A percentile compares a stretch with the other conserved stretches of the same genome.
phyloP scores from a whole-genome alignment of 2,113 vertebrate species.

The Ascaphus truei region DNA sequence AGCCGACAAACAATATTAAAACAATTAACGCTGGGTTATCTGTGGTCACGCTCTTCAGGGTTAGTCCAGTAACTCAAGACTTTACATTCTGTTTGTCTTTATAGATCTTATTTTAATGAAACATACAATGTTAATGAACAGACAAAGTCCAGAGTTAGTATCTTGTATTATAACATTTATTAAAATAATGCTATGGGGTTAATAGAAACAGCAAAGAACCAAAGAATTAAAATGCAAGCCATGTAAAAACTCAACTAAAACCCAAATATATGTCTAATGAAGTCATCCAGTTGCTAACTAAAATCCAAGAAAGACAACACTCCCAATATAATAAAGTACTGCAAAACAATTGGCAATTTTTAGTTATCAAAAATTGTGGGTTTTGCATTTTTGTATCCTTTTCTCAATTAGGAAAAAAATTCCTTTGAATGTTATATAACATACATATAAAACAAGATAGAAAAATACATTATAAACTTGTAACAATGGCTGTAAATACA shows the following conservation, averaged over 20 bases:
- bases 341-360: slow-evolving; percentile 82
- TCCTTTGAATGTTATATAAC: slow-evolving; percentile 96
- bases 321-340: slow-evolving; percentile 79
- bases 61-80: slow-evolving; percentile 76
- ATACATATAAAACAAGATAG: slow-evolving; percentile 99
- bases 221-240: slow-evolving; percentile 94
- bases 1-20: slow-evolving; percentile 75
- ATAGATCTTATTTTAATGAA: slow-evolving; percentile 69
- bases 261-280: slow-evolving; percentile 72
- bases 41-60: slow-evolving; percentile 77
- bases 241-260: slow-evolving; percentile 83
- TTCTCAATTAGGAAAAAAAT: slow-evolving; percentile 90
- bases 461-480: slow-evolving; percentile 99
- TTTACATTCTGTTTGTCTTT: slow-evolving; percentile 65
- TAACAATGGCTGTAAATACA: slow-evolving; percentile 97
- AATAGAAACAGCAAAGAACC: slow-evolving; percentile 87
- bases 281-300: slow-evolving; percentile 78
- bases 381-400: slow-evolving; percentile 77
- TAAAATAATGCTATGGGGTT: slow-evolving; percentile 87
- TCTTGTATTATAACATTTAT: slow-evolving; percentile 97
- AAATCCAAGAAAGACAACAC: slow-evolving; percentile 79
- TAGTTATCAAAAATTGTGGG: slow-evolving; percentile 80
- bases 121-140: slow-evolving; percentile 91
- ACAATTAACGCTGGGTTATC: slow-evolving; percentile 84
- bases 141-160: slow-evolving; percentile 94